Evolutionary conservation across 2,797 vertebrate species (phyloP), one percentile per base, ranked within the genome.

Genomic region (Aulostomus chinensis): DNA sequence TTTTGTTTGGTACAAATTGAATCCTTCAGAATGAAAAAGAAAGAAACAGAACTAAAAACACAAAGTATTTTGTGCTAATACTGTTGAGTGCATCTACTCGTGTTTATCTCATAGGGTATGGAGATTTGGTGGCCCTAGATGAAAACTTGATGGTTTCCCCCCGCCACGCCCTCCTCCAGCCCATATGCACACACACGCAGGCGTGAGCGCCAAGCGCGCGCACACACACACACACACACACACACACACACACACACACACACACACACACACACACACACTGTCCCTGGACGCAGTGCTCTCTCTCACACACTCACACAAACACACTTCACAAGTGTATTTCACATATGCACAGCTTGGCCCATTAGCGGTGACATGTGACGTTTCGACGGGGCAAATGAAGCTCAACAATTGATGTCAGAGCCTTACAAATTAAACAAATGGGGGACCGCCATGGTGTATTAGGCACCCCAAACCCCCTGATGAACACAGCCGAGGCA

Each of bases 371-470:
- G 38, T 90, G 91, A 91, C 89, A 89, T 90, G 88, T 91, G 89
- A 91, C 70, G 83, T 87, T 86, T 84, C 85, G 87, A 91, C 85
- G 58, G 84, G 80, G 81, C 88, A 91, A 92, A 92, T 89, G 89
- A 91, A 91, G 88, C 90, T 90, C 89, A 91, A 91, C 90, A 91
- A 92, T 90, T 90, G 86, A 90, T 92, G 89, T 92, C 91, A 89
- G 88, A 90, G 88, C 88, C 89, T 91, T 91, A 90, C 90, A 92
- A 90, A 91, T 90, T 88, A 91, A 91, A 91, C 89, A 91, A 91
- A 91, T 91, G 87, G 86, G 89, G 83, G 81, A 87, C 68, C 76
- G 85, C 88, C 84, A 89, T 88, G 89, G 86, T 89, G 87, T 89
- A 83, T 92, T 91, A 91, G 83, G 87, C 85, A 89, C 81, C 88